Evolutionary conservation across 2,888 invertebrate genomes (phyloP), one percentile per base, ranked within the genome.

Genomic region (Hyalella azteca): DNA sequence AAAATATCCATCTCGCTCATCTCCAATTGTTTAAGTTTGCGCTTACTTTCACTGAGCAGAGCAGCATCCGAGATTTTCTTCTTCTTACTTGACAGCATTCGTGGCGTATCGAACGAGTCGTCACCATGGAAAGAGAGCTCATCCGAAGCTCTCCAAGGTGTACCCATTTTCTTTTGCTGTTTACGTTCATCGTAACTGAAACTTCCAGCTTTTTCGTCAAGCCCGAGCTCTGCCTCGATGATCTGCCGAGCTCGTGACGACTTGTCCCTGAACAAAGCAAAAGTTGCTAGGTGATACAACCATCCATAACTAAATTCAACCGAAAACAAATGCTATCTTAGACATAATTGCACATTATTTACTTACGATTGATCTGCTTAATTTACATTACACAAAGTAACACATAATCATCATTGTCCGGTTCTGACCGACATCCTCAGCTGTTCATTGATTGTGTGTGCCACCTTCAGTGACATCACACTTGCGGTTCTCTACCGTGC

Each of bases 201-300:
- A 66, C 36, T 36, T 11, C 66, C 66, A 29, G 29, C 36, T 36
- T 66, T 66, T 7, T 75, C 75, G 45, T 45, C 45, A 1, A 75
- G 45, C 22, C 75, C 75, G n/a, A 75, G 45, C n/a, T 75, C 75
- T 75, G 75, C 75, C 13, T 75, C 45, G 75, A 75, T 75, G 26
- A 75, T 75, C 36, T 75, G 75, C 9, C 75, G 75, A 41, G 75
- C 75, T 29, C 75, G n/a, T 3, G 41, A 45, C 11, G 26, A 26
- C 45, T 75, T 75, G 45, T 75, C 75, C 5, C 75, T 75, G 75
- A n/a, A 13, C 32, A 26, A 26, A 54, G 22, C 26, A 54, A 54
- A n/a, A 26, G 9, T 54, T 22, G 29, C 5, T 19, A 49, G 11
- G 13, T 26, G 54, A 26, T 26, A 26, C 26, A 54, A n/a, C 2